Conservation (phyloP, 2,888 invertebrate genomes). For the Patella pellucida region DNA sequence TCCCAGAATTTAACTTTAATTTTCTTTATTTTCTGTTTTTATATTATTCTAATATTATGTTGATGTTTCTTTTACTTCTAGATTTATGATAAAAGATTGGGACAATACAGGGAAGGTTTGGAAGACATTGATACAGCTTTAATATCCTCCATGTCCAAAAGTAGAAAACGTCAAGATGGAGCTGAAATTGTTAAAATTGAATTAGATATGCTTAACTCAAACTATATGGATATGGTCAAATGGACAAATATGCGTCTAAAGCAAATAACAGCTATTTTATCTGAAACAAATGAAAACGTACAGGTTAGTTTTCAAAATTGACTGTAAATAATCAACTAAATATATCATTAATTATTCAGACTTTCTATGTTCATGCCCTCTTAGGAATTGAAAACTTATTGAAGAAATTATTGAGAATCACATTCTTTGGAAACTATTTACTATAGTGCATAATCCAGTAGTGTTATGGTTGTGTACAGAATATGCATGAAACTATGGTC, state of each 20-base stretch:
- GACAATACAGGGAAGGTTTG: conserved; percentile 86
- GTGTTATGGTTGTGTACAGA: too few species aligned
- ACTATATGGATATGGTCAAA: conserved; percentile 77
- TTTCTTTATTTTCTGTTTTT: too few species aligned
- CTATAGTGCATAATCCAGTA: too few species aligned
- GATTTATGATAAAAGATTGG: conserved; percentile 75
- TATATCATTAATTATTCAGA: too few species aligned
- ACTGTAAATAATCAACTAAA: too few species aligned
- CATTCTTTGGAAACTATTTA: too few species aligned
- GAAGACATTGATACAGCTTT: conserved; percentile 62
- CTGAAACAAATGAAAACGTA: conserved; percentile 73
- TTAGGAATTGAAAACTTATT: too few species aligned
- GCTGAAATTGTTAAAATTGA: conserved; percentile 84
- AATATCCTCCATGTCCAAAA: conserved; percentile 47
- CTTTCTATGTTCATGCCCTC: too few species aligned
- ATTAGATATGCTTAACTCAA: conserved; percentile 84
- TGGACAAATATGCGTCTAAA: conserved; percentile 70
- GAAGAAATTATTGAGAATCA: too few species aligned
- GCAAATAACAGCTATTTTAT: conserved; percentile 74
- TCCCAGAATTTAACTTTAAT: too few species aligned
- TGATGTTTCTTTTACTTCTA: conserved; percentile 15
- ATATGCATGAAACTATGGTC: too few species aligned
- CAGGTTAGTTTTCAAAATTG: conserved; percentile 77
- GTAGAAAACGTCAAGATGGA: conserved; percentile 72
- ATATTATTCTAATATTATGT: too few species aligned